Evolutionary conservation across 2,797 vertebrate genomes (phyloP).

Genomic region (Hemibagrus guttatus): DNA sequence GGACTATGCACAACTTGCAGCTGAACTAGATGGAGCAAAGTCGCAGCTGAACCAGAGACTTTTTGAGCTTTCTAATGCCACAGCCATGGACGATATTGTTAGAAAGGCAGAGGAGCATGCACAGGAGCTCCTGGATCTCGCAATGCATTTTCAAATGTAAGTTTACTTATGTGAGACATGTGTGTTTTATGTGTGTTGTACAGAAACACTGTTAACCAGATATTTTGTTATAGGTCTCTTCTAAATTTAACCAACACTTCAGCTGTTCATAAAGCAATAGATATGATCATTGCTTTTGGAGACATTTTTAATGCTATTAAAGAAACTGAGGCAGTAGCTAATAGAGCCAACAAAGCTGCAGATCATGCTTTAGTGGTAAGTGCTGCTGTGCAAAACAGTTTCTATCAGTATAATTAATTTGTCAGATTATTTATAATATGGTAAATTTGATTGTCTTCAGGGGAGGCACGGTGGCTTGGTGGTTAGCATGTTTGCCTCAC

Average conservation of each 20-base stretch:
- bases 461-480: too few species aligned
- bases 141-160: slow-evolving; percentile 79
- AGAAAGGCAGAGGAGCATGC: slow-evolving; percentile 78
- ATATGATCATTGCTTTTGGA: slow-evolving; percentile 69
- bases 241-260: slow-evolving; percentile 69
- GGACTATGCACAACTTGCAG: slow-evolving; percentile 77
- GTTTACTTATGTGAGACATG: slow-evolving; percentile 45
- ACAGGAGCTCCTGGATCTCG: slow-evolving; percentile 70
- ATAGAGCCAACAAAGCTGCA: slow-evolving; percentile 72
- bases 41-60: slow-evolving; percentile 72
- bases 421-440: background rate
- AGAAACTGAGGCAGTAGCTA: slow-evolving; percentile 76
- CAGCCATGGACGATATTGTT: slow-evolving; percentile 68
- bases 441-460: slow-evolving; percentile 6
- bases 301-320: slow-evolving; percentile 74
- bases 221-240: slow-evolving; percentile 71
- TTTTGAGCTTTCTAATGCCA: slow-evolving; percentile 62
- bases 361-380: slow-evolving; percentile 53
- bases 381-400: background rate
- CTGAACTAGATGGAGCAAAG: slow-evolving; percentile 77
- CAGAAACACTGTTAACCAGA: background rate
- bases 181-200: too few species aligned
- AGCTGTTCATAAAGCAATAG: slow-evolving; percentile 68
- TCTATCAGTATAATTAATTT: background rate
- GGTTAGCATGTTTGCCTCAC: too few species aligned